Base-by-base conservation (phyloP, 2,113 vertebrate species). In the Oryzias javanicus region DNA sequence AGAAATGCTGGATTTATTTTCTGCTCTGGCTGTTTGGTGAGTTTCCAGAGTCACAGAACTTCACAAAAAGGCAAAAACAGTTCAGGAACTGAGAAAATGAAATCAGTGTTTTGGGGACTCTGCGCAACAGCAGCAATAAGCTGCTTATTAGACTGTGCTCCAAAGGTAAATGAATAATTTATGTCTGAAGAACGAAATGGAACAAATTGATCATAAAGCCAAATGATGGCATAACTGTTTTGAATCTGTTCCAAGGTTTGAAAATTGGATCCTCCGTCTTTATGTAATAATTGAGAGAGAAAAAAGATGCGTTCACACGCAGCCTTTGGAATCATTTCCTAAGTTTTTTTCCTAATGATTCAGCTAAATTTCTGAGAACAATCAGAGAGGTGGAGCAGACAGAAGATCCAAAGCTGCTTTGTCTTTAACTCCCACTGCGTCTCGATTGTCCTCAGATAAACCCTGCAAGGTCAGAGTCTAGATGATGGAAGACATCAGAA, bases 181-280 rank as follows among this genome's bases (percentile, higher is more conserved):
- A 71, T 70, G 48, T 48, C 14, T 10, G 49, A 54, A 65, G 61
- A 80, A 65, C 44, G 6, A 64, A 55, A 45, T n/a, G 58, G 61
- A 85, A 71, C 72, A 71, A 64, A 61, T 42, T 70, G 74, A 76
- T 80, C 73, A 70, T 60, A 42, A 67, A 74, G 75, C 76, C 72
- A 84, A 73, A 75, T 4, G 3, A 40, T 3, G 47, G 51, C 42
- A 10, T 67, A 46, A 49, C 60, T 72, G 55, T 64, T 60, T 74
- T 73, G 60, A 81, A 70, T 78, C 14, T 69, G 29, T 66, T 77
- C 46, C 2, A 42, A 55, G 41, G 66, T 76, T 71, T 62, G 24
- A 59, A 65, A 64, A 76, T 64, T 72, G 65, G 61, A 67, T 68
- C 57, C 12, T 27, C 48, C 57, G 47, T 67, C 71, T 53, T 20